phyloP scores from a whole-genome alignment of 2,113 vertebrate genomes.

The Lucifuga dentata region DNA sequence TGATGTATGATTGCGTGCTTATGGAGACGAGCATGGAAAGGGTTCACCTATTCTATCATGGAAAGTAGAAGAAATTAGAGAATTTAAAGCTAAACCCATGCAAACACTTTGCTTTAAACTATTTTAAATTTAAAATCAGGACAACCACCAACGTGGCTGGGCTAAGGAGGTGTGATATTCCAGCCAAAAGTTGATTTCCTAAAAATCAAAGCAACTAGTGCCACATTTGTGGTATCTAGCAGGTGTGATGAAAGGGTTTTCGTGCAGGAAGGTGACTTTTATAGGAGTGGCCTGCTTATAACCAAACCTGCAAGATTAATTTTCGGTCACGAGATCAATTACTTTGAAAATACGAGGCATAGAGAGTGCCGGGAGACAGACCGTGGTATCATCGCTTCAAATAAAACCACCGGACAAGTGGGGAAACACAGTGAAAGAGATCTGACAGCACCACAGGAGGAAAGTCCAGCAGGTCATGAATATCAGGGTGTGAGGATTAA shows the following conservation, averaged over 20 bases:
- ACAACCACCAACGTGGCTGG: background rate
- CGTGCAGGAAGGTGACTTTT: conserved; percentile 25
- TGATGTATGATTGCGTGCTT: conserved; percentile 36
- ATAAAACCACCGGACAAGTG: background rate
- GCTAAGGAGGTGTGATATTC: conserved; percentile 13
- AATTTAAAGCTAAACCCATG: conserved; percentile 6
- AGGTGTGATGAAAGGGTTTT: conserved; percentile 67
- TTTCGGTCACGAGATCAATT: conserved; percentile 40
- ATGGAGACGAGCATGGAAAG: conserved; percentile 38
- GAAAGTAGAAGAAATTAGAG: background rate
- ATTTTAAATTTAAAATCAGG: background rate
- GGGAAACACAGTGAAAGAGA: background rate
- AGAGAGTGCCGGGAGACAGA: background rate
- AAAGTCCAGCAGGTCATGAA: background rate
- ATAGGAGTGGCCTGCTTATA: conserved; percentile 12
- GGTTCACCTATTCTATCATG: background rate
- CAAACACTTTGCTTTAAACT: background rate
- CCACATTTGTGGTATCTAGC: conserved; percentile 50
- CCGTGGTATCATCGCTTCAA: background rate
- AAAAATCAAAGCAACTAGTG: conserved; percentile 20
- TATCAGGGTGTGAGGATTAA: background rate
- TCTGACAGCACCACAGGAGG: background rate
- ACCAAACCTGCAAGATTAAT: conserved; percentile 38
- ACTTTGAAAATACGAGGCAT: conserved; percentile 20
- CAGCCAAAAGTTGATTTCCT: conserved; percentile 14